These are phyloP conservation scores for Liodrosophila aerea DNA, from an alignment of 2,888 invertebrate genomes.

Conservation along the genomic window DNA sequence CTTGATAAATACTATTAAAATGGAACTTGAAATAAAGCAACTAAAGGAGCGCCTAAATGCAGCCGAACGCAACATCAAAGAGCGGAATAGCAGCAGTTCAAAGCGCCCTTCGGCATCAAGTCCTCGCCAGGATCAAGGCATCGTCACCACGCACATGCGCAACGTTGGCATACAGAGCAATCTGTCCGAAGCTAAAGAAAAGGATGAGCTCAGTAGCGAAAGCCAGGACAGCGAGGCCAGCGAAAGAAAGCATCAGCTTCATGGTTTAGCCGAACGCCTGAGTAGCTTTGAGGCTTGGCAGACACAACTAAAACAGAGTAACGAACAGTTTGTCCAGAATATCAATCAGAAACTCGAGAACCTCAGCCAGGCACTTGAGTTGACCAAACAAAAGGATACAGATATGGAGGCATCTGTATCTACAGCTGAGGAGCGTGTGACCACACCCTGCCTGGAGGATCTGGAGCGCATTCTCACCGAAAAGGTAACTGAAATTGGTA, in stretches of 20 bases:
- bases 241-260: slow-evolving; percentile 63
- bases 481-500: slow-evolving; percentile 74
- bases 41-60: slow-evolving; percentile 86
- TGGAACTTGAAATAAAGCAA: slow-evolving; percentile 86
- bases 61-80: slow-evolving; percentile 84
- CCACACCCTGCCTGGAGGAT: slow-evolving; percentile 65
- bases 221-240: slow-evolving; percentile 49
- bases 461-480: slow-evolving; percentile 69
- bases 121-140: slow-evolving; percentile 43
- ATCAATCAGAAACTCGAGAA: slow-evolving; percentile 70
- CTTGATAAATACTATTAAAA: slow-evolving; percentile 85
- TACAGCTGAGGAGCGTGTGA: slow-evolving; percentile 33
- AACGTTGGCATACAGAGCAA: slow-evolving; percentile 72
- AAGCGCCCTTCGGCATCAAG: slow-evolving; percentile 19
- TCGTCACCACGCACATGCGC: slow-evolving; percentile 29
- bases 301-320: slow-evolving; percentile 59
- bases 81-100: slow-evolving; percentile 48
- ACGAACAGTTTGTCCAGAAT: slow-evolving; percentile 65
- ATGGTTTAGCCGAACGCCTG: slow-evolving; percentile 60
- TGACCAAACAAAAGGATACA: slow-evolving; percentile 27
- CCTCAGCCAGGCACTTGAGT: slow-evolving; percentile 58
- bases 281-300: slow-evolving; percentile 72
- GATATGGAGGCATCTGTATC: slow-evolving; percentile 4
- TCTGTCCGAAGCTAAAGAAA: slow-evolving; percentile 66
- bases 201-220: slow-evolving; percentile 57